These are phyloP conservation scores for Hirtodrosophila confusa DNA, from an alignment of 2,888 invertebrate genomes.

Conservation along the genomic window DNA sequence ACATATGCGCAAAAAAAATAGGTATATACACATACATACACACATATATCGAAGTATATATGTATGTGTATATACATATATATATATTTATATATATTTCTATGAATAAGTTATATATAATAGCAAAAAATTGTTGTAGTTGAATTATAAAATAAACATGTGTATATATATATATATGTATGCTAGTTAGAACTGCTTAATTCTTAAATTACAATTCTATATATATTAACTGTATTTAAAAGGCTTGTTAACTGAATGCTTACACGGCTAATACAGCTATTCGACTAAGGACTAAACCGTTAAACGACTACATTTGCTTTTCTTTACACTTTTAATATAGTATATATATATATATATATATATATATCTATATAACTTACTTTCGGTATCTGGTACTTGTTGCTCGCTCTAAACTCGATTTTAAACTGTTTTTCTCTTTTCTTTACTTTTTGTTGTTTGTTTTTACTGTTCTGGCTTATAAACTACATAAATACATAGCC, in stretches of 20 bases:
- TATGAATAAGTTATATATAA: neutral
- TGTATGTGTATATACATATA: too few relatives aligned
- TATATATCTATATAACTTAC: constrained; percentile 6
- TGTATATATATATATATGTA: too few relatives aligned
- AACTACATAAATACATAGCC: constrained; percentile 53
- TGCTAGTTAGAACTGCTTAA: too few relatives aligned
- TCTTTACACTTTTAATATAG: neutral
- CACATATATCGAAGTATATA: constrained; percentile 7
- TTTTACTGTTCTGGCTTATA: constrained; percentile 10
- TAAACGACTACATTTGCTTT: constrained; percentile 32
- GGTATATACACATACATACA: too few relatives aligned
- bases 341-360: neutral
- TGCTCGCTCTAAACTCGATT: constrained; percentile 2
- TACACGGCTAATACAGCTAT: constrained; percentile 54
- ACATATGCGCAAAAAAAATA: neutral
- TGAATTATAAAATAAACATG: too few relatives aligned
- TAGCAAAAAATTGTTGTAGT: too few relatives aligned
- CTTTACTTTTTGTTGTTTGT: constrained; percentile 4
- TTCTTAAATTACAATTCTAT: neutral
- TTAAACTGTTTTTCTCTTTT: constrained; percentile 9
- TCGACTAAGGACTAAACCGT: constrained; percentile 29
- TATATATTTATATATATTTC: constrained; percentile 9
- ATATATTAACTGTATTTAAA: constrained; percentile 8
- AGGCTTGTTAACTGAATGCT: constrained; percentile 40
- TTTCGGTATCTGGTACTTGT: constrained; percentile 13